These are phyloP conservation scores for Paramormyrops hopkinsi DNA, from an alignment of 2,797 vertebrate species.

Conservation along the genomic window DNA sequence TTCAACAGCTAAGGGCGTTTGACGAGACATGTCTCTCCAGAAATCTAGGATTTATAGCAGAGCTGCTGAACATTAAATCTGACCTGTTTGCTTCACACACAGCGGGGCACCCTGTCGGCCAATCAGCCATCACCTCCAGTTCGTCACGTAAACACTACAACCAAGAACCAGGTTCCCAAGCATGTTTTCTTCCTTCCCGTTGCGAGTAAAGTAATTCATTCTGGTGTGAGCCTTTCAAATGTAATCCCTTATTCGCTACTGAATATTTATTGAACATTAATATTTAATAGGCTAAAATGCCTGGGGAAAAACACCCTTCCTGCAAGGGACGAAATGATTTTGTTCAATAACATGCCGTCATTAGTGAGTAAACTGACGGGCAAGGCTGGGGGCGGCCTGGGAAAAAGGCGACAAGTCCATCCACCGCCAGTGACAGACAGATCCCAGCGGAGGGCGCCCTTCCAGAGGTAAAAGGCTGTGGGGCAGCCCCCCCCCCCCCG, in stretches of 20 bases:
- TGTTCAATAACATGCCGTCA: neutral
- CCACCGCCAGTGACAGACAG: neutral
- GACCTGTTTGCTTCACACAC: neutral
- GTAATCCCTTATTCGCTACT: neutral
- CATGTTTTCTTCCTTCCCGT: neutral
- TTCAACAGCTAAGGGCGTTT: neutral
- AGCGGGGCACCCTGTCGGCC: neutral
- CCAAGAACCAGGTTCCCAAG: neutral
- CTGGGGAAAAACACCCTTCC: conserved; percentile 5
- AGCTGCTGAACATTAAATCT: neutral
- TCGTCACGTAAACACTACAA: neutral
- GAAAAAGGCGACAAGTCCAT: neutral
- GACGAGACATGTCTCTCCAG: neutral
- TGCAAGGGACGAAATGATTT: neutral
- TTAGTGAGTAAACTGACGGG: neutral
- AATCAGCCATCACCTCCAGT: neutral
- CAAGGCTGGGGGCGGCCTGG: neutral
- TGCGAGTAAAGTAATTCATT: conserved; percentile 1
- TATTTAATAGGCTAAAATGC: conserved; percentile 12
- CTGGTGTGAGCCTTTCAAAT: neutral
- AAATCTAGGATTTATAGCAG: neutral
- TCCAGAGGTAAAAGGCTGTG: neutral
- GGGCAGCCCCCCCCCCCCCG: neutral
- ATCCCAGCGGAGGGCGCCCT: neutral
- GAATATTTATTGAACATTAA: conserved; percentile 21